Percentiles rank a stretch among this genome's conserved stretches.
These are phyloP conservation scores for Rhynchotus rufescens DNA, from an alignment of 2,797 vertebrate genomes.

Conservation along the genomic window DNA sequence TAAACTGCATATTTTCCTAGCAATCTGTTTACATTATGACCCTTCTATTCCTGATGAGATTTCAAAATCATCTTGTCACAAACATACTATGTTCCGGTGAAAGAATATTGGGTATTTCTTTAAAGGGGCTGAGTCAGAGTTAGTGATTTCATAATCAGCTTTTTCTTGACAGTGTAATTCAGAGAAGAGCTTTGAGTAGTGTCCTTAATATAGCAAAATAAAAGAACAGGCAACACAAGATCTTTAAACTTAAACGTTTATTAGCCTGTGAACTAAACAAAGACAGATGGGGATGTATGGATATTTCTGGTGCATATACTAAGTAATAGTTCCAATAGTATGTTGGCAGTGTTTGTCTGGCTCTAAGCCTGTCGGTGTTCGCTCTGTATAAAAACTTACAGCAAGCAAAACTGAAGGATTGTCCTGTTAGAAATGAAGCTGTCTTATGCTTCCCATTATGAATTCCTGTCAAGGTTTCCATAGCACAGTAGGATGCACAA, in stretches of 20 bases:
- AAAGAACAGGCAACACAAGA: not conserved
- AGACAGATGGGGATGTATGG: not conserved
- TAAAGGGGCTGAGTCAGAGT: not conserved
- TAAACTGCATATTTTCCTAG: not conserved
- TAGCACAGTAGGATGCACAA: not conserved
- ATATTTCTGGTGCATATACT: conserved; percentile 4
- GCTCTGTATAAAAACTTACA: conserved; percentile 4
- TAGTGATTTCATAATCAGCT: not conserved
- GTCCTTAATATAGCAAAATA: not conserved
- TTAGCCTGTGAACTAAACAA: conserved; percentile 10
- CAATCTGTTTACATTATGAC: not conserved
- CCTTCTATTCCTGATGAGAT: not conserved
- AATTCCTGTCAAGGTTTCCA: not conserved
- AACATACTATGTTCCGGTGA: not conserved
- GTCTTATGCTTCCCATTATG: not conserved
- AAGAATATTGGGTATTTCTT: not conserved
- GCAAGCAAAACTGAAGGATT: not conserved
- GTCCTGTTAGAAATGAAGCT: not conserved
- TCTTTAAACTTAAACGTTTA: not conserved
- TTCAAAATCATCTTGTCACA: not conserved
- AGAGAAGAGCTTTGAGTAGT: not conserved
- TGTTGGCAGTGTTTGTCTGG: not conserved
- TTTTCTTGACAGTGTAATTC: not conserved
- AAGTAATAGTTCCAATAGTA: not conserved
- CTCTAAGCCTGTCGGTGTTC: not conserved